A percentile compares a stretch with the other conserved stretches of the same genome.
Conservation (phyloP, 2,797 vertebrate species). For the Pseudopleuronectes americanus region DNA sequence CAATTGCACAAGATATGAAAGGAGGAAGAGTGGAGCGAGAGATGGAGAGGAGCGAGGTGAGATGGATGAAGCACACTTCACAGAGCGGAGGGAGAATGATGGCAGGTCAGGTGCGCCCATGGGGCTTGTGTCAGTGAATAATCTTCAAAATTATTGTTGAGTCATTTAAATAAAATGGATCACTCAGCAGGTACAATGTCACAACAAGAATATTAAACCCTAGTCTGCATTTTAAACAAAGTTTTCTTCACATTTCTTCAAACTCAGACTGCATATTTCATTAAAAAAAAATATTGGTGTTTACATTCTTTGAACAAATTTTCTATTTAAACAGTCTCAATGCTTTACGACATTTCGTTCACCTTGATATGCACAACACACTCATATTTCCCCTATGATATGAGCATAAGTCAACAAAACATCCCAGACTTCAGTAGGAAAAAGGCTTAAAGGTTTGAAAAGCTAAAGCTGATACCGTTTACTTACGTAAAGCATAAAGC, state of each 20-base stretch:
- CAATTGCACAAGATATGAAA: constrained; percentile 42
- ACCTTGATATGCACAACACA: too few relatives aligned
- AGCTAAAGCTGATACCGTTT: not conserved
- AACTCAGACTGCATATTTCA: too few relatives aligned
- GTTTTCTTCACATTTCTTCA: constrained; percentile 5
- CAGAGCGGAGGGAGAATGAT: constrained; percentile 63
- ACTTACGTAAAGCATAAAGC: not conserved
- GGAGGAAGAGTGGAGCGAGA: constrained; percentile 43
- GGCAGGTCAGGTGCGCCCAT: constrained; percentile 64
- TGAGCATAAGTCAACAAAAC: too few relatives aligned
- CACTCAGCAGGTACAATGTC: constrained; percentile 51
- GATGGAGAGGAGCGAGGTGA: constrained; percentile 37
- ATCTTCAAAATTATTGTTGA: constrained; percentile 63
- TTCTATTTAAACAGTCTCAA: too few relatives aligned
- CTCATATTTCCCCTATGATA: too few relatives aligned
- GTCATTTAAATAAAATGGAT: constrained; percentile 73
- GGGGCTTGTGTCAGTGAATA: constrained; percentile 71
- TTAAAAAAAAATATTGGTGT: too few relatives aligned
- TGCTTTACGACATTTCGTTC: too few relatives aligned
- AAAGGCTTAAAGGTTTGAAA: not conserved
- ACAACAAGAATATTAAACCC: constrained; percentile 54
- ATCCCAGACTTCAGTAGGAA: not conserved
- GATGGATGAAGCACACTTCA: constrained; percentile 61
- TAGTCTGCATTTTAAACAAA: constrained; percentile 38
- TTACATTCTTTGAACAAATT: too few relatives aligned